Conservation (phyloP, 2,113 vertebrate genomes). For the Hippotragus niger region DNA sequence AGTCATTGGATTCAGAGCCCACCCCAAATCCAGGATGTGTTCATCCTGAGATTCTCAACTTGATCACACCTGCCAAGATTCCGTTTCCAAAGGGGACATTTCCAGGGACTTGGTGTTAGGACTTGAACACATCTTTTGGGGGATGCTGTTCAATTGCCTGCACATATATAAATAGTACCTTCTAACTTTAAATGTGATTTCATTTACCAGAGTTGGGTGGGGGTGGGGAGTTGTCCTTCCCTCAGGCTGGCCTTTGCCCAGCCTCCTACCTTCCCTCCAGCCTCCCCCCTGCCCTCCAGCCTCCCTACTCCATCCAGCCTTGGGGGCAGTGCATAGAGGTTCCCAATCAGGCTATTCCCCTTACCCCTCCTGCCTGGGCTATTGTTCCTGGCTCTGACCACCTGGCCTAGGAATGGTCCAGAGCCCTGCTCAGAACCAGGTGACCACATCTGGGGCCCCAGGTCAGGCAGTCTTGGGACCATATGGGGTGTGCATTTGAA, state of each 20-base stretch:
- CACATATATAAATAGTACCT: background rate
- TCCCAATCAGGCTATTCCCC: rapidly evolving
- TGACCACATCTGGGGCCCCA: no score
- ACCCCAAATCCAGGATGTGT: no score
- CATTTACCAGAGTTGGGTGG: background rate
- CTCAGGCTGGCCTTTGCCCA: background rate
- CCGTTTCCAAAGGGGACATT: background rate
- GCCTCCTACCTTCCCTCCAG: background rate
- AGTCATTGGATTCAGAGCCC: background rate
- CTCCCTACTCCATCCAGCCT: background rate
- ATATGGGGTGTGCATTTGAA: rapidly evolving
- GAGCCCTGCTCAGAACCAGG: background rate
- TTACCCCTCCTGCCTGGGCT: rapidly evolving
- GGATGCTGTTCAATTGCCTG: background rate
- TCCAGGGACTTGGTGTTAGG: background rate
- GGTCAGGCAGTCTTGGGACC: background rate
- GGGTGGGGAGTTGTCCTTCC: no score
- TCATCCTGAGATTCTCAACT: background rate
- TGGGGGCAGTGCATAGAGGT: background rate
- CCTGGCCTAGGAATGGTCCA: background rate
- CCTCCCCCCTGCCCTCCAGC: background rate
- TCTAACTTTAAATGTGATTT: background rate
- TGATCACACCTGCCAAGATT: background rate
- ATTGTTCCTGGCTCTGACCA: background rate
- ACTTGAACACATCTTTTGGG: background rate